phyloP scores from a whole-genome alignment of 1,140 invertebrate genomes.

The Trissolcus basalis region DNA sequence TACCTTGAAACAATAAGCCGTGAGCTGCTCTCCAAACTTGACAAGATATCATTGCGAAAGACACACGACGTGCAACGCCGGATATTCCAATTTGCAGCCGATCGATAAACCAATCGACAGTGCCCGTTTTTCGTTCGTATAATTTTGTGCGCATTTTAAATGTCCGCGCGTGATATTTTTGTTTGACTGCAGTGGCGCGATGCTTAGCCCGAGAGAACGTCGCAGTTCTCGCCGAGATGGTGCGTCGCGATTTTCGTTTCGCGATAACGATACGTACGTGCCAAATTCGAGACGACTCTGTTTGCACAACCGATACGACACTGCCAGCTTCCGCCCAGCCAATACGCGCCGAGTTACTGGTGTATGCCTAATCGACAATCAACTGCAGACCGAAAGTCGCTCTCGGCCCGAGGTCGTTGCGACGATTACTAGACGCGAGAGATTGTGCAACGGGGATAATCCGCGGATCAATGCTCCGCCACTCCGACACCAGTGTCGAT shows the following conservation, averaged over 20 bases:
- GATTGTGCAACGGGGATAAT: constrained; percentile 43
- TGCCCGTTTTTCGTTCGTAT: not conserved
- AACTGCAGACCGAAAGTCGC: constrained; percentile 34
- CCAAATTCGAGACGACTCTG: constrained; percentile 29
- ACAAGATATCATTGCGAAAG: constrained; percentile 31
- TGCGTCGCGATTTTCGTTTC: constrained; percentile 9
- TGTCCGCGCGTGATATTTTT: too few relatives aligned
- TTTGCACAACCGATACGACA: constrained; percentile 30
- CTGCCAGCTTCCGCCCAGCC: constrained; percentile 19
- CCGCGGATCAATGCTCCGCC: constrained; percentile 32
- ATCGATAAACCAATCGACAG: constrained; percentile 23
- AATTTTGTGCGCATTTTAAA: too few relatives aligned
- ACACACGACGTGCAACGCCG: constrained; percentile 25
- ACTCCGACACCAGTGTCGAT: not conserved
- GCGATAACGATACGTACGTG: constrained; percentile 43
- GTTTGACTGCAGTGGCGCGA: too few relatives aligned
- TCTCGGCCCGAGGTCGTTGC: constrained; percentile 1
- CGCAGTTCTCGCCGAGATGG: constrained; percentile 1
- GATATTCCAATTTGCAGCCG: constrained; percentile 26
- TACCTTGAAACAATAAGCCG: constrained; percentile 30
- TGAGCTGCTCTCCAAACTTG: constrained; percentile 11
- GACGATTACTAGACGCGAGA: constrained; percentile 1
- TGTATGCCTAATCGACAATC: constrained; percentile 49
- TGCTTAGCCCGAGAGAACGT: constrained; percentile 6
- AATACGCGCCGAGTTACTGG: constrained; percentile 29